Base-by-base conservation (phyloP, 2,888 invertebrate genomes). In the Plebejus anna region DNA sequence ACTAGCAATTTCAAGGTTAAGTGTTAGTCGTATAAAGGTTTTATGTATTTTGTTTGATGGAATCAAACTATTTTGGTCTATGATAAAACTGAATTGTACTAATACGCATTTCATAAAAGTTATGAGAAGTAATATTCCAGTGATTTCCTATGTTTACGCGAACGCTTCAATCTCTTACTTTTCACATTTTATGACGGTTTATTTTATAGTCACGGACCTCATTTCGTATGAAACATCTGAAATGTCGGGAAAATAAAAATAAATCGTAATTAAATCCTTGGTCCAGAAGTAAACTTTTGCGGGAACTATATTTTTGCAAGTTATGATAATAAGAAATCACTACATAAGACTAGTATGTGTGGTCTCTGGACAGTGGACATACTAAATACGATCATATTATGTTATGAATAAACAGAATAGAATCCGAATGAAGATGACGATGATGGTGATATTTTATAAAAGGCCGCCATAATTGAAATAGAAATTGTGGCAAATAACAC, bases 401-500 rank as follows among this genome's bases (percentile, higher is more conserved):
- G 32, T 32, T 32, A 32, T 32, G 32, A 32, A 32, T 32, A 32
- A 32, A 32, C 32, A 1, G 32, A 42, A 42, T 42, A 42, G 5
- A 42, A 42, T 42, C 6, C 7, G 42, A 42, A 7, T 6, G 42
- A 42, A 42, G 42, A 42, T 5, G 42, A n/a, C 59, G 59, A 22
- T 59, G 59, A 22, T 2, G 59, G 22, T 59, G 22, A 59, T 22
- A 22, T 22, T 59, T 22, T 7, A 42, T 42, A 22, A 47, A n/a
- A 22, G 42, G 22, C 38, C 42, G 42, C 71, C 38, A 71, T 72
- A 72, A 51, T 55, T 73, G 73, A 73, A 55, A 55, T 51, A 55
- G 55, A 73, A 73, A 73, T 55, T 51, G 32, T 47, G 72, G 73
- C 73, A 73, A 51, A 73, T 55, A 73, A 55, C 55, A 73, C 55